Evolutionary conservation across 2,113 vertebrate species (phyloP).

Genomic region (Cyprinodon tularosa): DNA sequence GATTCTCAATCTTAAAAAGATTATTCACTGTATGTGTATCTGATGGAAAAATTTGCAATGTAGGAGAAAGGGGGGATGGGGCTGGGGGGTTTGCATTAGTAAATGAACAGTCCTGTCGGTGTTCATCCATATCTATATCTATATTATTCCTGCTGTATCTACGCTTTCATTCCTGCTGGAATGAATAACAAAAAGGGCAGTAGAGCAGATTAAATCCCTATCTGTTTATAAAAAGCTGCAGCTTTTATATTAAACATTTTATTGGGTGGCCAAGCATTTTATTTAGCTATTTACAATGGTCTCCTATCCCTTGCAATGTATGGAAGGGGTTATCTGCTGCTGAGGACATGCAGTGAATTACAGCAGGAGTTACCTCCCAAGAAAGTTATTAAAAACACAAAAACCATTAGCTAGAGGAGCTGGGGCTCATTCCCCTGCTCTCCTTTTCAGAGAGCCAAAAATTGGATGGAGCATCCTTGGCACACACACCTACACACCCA

Average conservation of each 20-base stretch:
- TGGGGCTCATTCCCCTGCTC: slow-evolving; percentile 53
- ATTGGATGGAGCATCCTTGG: slow-evolving; percentile 65
- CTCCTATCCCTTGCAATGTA: slow-evolving; percentile 44
- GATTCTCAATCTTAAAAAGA: slow-evolving; percentile 65
- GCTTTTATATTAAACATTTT: slow-evolving; percentile 67
- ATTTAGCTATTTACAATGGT: slow-evolving; percentile 61
- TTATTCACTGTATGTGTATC: slow-evolving; percentile 47
- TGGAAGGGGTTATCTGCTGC: slow-evolving; percentile 52
- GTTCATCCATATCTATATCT: slow-evolving; percentile 60
- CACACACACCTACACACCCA: slow-evolving; percentile 26
- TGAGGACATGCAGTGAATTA: slow-evolving; percentile 56
- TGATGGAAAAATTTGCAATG: slow-evolving; percentile 40
- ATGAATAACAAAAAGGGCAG: slow-evolving; percentile 43
- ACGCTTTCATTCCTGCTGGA: slow-evolving; percentile 41
- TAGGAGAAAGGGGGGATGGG: slow-evolving; percentile 51
- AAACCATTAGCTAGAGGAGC: slow-evolving; percentile 61
- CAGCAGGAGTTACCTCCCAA: slow-evolving; percentile 46
- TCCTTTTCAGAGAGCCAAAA: slow-evolving; percentile 60
- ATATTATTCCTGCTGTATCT: slow-evolving; percentile 33
- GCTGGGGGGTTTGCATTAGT: slow-evolving; percentile 63
- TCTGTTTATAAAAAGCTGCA: slow-evolving; percentile 61
- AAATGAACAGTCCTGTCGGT: slow-evolving; percentile 63
- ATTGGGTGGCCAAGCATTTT: slow-evolving; percentile 53
- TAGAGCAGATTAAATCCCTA: slow-evolving; percentile 51
- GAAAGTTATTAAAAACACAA: slow-evolving; percentile 73